Evolutionary conservation across 2,888 invertebrate genomes (phyloP).

Genomic region (Lasioglossum marginatum): DNA sequence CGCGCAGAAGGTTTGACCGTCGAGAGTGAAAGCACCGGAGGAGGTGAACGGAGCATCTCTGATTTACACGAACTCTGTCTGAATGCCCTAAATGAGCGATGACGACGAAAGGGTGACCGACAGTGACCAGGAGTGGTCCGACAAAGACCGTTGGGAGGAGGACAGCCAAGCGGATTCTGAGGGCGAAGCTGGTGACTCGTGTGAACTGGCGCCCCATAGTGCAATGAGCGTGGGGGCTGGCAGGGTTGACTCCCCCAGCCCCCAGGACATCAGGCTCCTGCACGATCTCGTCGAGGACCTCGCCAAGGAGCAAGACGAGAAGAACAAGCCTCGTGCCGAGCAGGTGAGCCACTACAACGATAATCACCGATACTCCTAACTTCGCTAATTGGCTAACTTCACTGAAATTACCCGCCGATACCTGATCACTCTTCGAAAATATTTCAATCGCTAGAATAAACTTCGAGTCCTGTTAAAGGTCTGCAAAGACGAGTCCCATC

Average conservation of each 20-base stretch:
- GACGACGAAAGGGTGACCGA: constrained; percentile 79
- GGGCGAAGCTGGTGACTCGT: constrained; percentile 66
- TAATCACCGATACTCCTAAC: background rate
- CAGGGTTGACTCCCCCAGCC: constrained; percentile 81
- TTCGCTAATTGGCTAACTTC: background rate
- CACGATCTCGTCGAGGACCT: constrained; percentile 83
- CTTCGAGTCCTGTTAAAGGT: no score
- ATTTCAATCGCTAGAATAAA: background rate
- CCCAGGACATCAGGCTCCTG: constrained; percentile 82
- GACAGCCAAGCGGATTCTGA: constrained; percentile 67
- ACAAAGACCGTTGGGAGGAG: constrained; percentile 70
- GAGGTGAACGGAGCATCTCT: background rate
- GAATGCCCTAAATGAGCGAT: constrained; percentile 83
- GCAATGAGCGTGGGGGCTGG: constrained; percentile 82
- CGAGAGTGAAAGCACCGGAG: background rate
- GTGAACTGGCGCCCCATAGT: constrained; percentile 83
- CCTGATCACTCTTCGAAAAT: background rate
- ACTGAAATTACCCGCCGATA: background rate
- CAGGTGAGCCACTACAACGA: constrained; percentile 75
- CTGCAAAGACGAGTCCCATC: no score
- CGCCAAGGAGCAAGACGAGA: constrained; percentile 80
- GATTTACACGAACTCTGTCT: constrained; percentile 52
- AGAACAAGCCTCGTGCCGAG: constrained; percentile 75
- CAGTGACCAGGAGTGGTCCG: constrained; percentile 75
- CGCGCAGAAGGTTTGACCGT: background rate